A percentile compares a stretch with the other conserved stretches of the same genome.
Evolutionary conservation across 64 coral and sea anemone species (phyloP).

Genomic region (Anthopleura sola): DNA sequence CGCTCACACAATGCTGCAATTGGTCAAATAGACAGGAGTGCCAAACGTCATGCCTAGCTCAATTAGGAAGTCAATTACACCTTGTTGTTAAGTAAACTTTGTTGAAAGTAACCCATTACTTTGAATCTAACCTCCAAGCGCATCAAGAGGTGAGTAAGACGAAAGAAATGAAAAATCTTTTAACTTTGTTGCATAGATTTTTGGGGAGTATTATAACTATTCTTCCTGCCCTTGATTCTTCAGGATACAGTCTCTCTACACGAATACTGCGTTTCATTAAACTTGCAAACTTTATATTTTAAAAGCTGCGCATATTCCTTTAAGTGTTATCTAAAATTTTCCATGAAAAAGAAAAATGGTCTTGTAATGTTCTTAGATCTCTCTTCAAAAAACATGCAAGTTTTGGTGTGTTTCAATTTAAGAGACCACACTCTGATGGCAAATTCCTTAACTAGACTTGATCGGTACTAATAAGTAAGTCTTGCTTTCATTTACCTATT

Average conservation of each 20-base stretch:
- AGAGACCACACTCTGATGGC: not conserved
- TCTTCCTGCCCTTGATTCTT: no score
- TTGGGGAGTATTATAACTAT: no score
- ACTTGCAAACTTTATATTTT: no score
- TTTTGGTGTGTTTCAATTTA: no score
- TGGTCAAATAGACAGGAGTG: not conserved
- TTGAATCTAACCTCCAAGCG: not conserved
- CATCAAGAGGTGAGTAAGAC: not conserved
- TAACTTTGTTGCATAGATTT: no score
- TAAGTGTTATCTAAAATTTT: no score
- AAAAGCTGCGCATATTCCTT: no score
- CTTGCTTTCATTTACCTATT: not conserved
- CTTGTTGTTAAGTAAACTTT: not conserved
- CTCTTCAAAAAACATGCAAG: not conserved
- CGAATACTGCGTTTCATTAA: no score
- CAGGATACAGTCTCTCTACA: no score
- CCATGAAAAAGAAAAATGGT: not conserved
- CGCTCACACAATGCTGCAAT: not conserved
- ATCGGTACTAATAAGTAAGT: not conserved
- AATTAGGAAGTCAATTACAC: constrained; percentile 3
- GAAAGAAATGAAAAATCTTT: no score
- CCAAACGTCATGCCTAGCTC: not conserved
- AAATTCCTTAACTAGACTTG: not conserved
- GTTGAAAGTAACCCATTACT: not conserved
- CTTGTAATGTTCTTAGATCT: not conserved